These are phyloP conservation scores for Eretmochelys imbricata DNA, from an alignment of 2,113 vertebrate genomes.

Conservation along the genomic window DNA sequence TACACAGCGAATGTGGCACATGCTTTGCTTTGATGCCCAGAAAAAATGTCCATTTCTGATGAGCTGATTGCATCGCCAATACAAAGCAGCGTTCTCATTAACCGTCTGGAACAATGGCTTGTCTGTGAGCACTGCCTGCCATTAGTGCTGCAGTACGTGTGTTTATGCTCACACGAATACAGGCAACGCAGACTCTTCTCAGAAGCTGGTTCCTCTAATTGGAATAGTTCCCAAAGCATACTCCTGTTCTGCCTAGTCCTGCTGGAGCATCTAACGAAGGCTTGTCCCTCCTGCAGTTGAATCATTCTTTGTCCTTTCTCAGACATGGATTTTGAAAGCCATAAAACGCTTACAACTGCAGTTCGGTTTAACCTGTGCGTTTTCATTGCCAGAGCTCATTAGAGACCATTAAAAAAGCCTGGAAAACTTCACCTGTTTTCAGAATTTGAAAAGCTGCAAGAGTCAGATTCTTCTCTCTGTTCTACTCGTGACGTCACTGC, in stretches of 20 bases:
- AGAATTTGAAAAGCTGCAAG: background rate
- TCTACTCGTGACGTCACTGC: background rate
- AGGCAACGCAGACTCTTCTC: background rate
- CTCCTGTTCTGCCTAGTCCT: background rate
- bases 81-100: background rate
- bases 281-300: background rate
- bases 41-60: background rate
- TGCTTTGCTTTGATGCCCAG: background rate
- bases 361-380: background rate
- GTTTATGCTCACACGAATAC: background rate
- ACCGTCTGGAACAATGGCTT: background rate
- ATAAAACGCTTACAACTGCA: background rate
- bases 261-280: background rate
- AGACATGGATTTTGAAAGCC: background rate
- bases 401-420: background rate
- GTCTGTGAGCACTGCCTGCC: background rate
- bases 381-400: background rate
- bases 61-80: background rate
- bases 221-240: background rate
- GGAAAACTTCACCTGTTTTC: no score
- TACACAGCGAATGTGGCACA: background rate
- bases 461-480: background rate
- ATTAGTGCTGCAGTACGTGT: background rate
- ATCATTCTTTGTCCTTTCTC: background rate
- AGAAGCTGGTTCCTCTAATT: background rate